phyloP scores from a whole-genome alignment of 2,888 invertebrate genomes.

The Scotopteryx bipunctaria region DNA sequence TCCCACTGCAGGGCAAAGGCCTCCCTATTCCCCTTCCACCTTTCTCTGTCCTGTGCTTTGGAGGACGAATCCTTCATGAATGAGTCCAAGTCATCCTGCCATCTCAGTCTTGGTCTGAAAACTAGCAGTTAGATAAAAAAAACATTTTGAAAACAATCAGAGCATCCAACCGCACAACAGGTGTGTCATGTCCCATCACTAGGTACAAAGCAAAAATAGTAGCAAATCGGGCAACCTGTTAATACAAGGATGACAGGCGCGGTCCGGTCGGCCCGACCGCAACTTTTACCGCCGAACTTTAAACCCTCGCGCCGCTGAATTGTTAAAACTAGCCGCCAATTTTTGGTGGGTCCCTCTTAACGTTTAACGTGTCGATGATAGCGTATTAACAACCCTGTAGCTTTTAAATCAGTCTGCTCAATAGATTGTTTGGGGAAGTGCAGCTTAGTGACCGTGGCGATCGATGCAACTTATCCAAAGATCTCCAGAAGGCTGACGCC shows the following conservation, averaged over 20 bases:
- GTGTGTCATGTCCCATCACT: constrained; percentile 73
- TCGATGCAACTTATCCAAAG: too few species aligned
- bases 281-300: constrained; percentile 59
- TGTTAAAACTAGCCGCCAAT: constrained; percentile 49
- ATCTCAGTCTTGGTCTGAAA: too few species aligned
- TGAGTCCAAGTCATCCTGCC: too few species aligned
- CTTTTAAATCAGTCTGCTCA: constrained; percentile 18
- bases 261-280: constrained; percentile 44
- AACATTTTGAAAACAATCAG: background rate
- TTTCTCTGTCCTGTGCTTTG: too few species aligned
- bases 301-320: constrained; percentile 43
- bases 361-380: constrained; percentile 24
- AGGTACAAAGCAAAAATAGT: constrained; percentile 78
- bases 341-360: constrained; percentile 35
- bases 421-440: constrained; percentile 1
- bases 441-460: background rate
- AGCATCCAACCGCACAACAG: constrained; percentile 59
- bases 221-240: constrained; percentile 80
- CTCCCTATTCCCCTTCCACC: too few species aligned
- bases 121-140: background rate
- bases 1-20: too few species aligned
- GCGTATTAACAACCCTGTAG: constrained; percentile 3
- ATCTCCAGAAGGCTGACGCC: too few species aligned
- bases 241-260: constrained; percentile 53
- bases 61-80: too few species aligned